These are phyloP conservation scores for Centropyge bicolor DNA, from an alignment of 2,797 vertebrate species.

Conservation along the genomic window DNA sequence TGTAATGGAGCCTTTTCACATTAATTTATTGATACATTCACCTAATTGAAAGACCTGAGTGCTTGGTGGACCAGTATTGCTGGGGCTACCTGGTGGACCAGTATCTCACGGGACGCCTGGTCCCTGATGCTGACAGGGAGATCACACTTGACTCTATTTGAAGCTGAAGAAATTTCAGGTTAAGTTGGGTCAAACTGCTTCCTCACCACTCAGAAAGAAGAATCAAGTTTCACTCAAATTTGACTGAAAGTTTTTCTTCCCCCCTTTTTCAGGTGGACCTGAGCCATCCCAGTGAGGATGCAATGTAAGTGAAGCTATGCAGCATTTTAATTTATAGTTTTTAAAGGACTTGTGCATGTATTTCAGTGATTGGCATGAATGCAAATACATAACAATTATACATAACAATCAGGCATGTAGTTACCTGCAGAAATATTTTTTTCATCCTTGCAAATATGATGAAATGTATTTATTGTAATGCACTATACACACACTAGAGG, in stretches of 20 bases:
- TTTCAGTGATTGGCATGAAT: background rate
- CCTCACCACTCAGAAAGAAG: background rate
- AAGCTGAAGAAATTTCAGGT: background rate
- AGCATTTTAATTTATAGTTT: background rate
- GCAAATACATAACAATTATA: background rate
- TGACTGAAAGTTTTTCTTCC: background rate
- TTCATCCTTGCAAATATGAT: background rate
- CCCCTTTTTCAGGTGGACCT: constrained; percentile 52
- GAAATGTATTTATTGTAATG: constrained; percentile 7
- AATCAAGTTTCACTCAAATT: background rate
- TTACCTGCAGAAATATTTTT: background rate
- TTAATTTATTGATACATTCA: background rate
- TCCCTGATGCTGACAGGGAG: background rate
- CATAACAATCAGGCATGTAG: background rate
- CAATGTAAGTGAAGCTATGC: constrained; percentile 58
- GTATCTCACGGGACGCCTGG: too few species aligned
- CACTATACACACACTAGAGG: constrained; percentile 11
- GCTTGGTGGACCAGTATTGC: background rate
- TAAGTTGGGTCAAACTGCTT: background rate
- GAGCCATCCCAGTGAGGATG: background rate
- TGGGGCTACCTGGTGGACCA: too few species aligned
- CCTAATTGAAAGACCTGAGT: background rate
- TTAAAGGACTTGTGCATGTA: background rate
- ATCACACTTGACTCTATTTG: background rate
- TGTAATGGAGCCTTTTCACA: background rate